Percentiles rank a stretch among this genome's conserved stretches.
phyloP scores from a whole-genome alignment of 2,113 vertebrate species.

The Ammodytes marinus region DNA sequence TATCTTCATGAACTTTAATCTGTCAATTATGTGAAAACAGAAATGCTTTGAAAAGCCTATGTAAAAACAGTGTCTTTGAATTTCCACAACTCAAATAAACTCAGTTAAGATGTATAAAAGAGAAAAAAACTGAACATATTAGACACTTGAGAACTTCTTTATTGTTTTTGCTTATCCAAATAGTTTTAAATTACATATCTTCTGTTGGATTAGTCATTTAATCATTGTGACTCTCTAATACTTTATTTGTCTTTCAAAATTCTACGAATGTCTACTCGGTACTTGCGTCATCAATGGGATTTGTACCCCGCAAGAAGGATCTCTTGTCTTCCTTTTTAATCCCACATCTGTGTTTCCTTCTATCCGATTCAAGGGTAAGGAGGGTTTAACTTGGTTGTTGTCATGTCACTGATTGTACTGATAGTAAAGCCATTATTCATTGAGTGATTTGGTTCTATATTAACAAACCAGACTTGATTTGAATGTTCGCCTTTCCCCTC shows the following conservation, averaged over 20 bases:
- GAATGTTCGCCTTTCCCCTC: neutral
- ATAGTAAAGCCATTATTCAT: neutral
- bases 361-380: neutral
- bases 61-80: no score
- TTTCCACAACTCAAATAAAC: neutral
- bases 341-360: neutral
- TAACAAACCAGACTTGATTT: neutral
- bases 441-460: neutral
- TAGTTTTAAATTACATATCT: neutral
- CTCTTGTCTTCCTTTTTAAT: neutral
- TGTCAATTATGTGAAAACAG: no score
- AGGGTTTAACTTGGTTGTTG: neutral
- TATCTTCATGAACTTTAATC: neutral
- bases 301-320: neutral
- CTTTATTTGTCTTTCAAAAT: neutral
- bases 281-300: neutral
- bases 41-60: no score
- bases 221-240: neutral
- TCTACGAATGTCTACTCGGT: neutral
- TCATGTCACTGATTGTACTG: neutral
- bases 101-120: neutral
- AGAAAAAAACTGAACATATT: neutral
- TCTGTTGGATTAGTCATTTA: neutral
- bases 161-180: neutral
- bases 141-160: neutral